Percentiles rank a stretch among this genome's conserved stretches.
These are phyloP conservation scores for Pelodytes ibericus DNA, from an alignment of 2,797 vertebrate genomes.

Conservation along the genomic window DNA sequence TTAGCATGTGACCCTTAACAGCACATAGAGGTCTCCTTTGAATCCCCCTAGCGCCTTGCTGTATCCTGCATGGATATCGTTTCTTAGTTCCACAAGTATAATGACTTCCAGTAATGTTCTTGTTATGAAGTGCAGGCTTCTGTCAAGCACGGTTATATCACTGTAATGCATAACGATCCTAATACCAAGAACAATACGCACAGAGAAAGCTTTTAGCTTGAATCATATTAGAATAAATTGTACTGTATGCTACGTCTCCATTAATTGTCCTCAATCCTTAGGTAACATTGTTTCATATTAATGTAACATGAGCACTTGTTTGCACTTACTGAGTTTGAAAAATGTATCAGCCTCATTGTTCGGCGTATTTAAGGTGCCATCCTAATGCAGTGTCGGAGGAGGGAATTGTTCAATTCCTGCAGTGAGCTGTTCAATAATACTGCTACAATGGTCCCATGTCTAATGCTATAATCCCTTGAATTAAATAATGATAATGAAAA, in stretches of 20 bases:
- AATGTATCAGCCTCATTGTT: slow-evolving; percentile 47
- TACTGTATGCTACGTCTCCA: slow-evolving; percentile 51
- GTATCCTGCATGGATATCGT: neutral
- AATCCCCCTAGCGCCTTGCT: neutral
- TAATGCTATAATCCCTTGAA: neutral
- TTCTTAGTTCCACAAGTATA: slow-evolving; percentile 24
- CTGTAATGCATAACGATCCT: slow-evolving; percentile 47
- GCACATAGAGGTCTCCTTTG: neutral
- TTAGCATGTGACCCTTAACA: neutral
- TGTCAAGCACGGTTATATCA: slow-evolving; percentile 52
- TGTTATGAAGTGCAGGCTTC: slow-evolving; percentile 36
- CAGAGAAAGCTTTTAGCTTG: slow-evolving; percentile 54
- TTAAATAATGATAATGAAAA: neutral
- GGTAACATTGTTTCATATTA: slow-evolving; percentile 53
- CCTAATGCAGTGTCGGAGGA: slow-evolving; percentile 30
- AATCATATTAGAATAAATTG: slow-evolving; percentile 56
- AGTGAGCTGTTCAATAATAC: slow-evolving; percentile 32
- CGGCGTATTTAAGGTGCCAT: slow-evolving; percentile 39
- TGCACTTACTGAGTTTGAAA: slow-evolving; percentile 51
- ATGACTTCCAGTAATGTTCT: slow-evolving; percentile 42
- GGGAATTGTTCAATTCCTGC: slow-evolving; percentile 28
- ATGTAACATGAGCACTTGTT: slow-evolving; percentile 53
- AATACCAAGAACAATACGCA: slow-evolving; percentile 51
- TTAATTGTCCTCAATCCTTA: slow-evolving; percentile 54
- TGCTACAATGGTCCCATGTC: neutral